These are phyloP conservation scores for Kryphioiulus occultus DNA, from an alignment of 2,888 invertebrate species.

Conservation along the genomic window DNA sequence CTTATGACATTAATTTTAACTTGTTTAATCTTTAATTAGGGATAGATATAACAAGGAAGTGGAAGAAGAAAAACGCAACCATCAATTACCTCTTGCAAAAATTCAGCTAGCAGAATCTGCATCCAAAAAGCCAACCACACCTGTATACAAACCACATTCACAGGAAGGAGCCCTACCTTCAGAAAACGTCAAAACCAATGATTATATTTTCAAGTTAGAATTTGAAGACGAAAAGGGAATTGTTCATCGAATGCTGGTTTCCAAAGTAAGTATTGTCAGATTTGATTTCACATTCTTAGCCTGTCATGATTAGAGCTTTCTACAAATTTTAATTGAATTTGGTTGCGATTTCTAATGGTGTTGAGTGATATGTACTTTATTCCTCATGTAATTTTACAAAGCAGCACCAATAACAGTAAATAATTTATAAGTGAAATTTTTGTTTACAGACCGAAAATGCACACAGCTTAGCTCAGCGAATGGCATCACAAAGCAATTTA, in stretches of 20 bases:
- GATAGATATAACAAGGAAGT: slow-evolving; percentile 50
- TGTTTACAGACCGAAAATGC: neutral
- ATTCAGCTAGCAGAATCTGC: neutral
- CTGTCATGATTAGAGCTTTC: neutral
- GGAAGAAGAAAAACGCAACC: slow-evolving; percentile 1
- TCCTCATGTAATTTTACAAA: neutral
- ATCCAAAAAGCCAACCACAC: neutral
- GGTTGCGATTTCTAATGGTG: neutral
- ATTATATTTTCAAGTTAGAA: slow-evolving; percentile 45
- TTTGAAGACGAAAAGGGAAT: slow-evolving; percentile 41
- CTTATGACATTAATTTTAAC: neutral
- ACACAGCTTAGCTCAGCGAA: slow-evolving; percentile 16
- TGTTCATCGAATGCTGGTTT: slow-evolving; percentile 41
- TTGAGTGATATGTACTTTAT: neutral
- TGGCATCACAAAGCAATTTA: neutral
- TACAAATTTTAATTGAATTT: neutral
- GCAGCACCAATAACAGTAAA: neutral
- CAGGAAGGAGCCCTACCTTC: neutral
- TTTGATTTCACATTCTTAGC: neutral
- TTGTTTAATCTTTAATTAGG: neutral
- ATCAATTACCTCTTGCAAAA: neutral
- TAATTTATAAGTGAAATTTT: neutral
- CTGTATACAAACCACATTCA: neutral
- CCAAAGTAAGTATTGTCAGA: neutral
- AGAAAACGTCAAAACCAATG: neutral